phyloP scores from a whole-genome alignment of 64 coral and sea anemone species.

The Montipora sp. region DNA sequence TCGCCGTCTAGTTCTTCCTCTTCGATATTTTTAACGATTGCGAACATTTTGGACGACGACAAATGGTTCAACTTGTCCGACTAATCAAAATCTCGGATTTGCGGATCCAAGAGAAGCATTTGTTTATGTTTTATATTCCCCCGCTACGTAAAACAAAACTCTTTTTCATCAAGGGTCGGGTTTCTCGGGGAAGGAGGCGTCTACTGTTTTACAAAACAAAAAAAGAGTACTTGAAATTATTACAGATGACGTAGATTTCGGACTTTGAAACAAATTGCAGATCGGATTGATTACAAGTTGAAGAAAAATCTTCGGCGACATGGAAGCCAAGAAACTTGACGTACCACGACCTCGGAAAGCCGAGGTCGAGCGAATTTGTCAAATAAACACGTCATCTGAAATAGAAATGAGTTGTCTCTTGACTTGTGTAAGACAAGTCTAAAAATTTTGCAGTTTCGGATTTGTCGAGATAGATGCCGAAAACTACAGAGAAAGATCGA shows the following conservation, averaged over 20 bases:
- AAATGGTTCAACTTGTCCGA: neutral
- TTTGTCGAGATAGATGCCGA: neutral
- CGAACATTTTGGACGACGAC: neutral
- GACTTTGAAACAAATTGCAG: slow-evolving; percentile 20
- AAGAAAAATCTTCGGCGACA: neutral
- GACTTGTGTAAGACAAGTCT: neutral
- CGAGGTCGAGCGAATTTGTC: slow-evolving; percentile 39
- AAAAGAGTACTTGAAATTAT: neutral
- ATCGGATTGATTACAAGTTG: slow-evolving; percentile 5
- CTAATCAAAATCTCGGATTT: neutral
- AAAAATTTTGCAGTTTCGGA: neutral
- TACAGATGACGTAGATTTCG: neutral
- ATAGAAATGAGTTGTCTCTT: slow-evolving; percentile 11
- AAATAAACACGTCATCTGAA: slow-evolving; percentile 15
- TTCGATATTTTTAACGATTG: slow-evolving; percentile 20
- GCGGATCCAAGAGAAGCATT: neutral
- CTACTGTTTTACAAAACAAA: neutral
- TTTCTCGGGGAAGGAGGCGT: neutral
- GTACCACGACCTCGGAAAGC: slow-evolving; percentile 11
- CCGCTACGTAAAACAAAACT: neutral
- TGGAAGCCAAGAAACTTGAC: neutral
- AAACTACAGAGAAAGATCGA: neutral
- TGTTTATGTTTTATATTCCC: neutral
- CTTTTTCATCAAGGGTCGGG: neutral
- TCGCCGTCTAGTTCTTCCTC: neutral